A percentile compares a stretch with the other conserved stretches of the same genome.
Evolutionary conservation across 2,888 invertebrate species (phyloP).

Genomic region (Dioctria rufipes): DNA sequence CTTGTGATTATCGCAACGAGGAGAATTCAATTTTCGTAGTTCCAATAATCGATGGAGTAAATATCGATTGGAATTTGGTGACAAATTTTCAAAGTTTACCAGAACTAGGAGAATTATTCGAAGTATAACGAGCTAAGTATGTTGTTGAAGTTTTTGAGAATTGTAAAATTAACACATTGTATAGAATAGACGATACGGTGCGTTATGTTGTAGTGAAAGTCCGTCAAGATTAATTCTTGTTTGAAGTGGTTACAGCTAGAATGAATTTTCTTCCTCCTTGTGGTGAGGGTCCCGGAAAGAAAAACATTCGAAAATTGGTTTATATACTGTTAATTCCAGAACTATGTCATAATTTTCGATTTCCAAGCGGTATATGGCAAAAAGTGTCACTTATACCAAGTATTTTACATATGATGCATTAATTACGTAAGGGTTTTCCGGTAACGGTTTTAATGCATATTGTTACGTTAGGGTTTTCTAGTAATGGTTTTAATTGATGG

Average conservation of each 20-base stretch:
- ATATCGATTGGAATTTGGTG: constrained; percentile 78
- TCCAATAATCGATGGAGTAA: constrained; percentile 67
- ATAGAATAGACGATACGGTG: constrained; percentile 74
- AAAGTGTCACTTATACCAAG: constrained; percentile 89
- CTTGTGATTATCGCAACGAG: constrained; percentile 73
- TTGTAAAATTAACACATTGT: constrained; percentile 90
- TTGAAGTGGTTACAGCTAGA: constrained; percentile 78
- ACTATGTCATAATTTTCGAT: constrained; percentile 81
- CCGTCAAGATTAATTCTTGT: constrained; percentile 81
- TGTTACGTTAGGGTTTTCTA: no score
- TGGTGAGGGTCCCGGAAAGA: constrained; percentile 65
- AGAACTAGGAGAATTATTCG: constrained; percentile 69
- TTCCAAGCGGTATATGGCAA: constrained; percentile 86
- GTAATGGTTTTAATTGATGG: no score
- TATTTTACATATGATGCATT: constrained; percentile 80
- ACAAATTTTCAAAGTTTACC: constrained; percentile 71
- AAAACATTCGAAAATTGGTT: constrained; percentile 64
- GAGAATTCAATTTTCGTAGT: constrained; percentile 75
- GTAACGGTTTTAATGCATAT: no score
- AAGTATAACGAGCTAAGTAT: constrained; percentile 71
- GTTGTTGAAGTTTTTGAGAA: constrained; percentile 77
- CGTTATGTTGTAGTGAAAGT: constrained; percentile 82
- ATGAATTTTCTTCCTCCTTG: constrained; percentile 67
- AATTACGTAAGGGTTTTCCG: not conserved
- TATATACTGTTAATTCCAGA: constrained; percentile 88